These are phyloP conservation scores for Lepilemur septentrionalis DNA, from an alignment of 2,797 vertebrate species.

Conservation along the genomic window DNA sequence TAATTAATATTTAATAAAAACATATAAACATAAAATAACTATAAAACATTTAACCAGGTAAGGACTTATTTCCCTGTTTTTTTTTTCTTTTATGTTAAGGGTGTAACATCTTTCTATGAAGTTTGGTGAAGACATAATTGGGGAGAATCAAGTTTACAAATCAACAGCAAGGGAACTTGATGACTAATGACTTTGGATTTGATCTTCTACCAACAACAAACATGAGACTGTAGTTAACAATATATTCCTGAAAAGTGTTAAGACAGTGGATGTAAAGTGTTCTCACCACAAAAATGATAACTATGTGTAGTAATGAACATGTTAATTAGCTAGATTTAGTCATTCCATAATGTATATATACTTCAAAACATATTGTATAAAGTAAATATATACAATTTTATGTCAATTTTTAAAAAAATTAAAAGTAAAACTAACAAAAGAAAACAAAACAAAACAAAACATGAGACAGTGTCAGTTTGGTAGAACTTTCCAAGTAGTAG, in stretches of 20 bases:
- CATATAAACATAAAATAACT: neutral
- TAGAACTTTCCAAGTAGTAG: neutral
- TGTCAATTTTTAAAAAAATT: neutral
- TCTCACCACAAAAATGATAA: neutral
- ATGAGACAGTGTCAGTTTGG: neutral
- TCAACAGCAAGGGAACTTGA: neutral
- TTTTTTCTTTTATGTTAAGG: neutral
- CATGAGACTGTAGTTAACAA: neutral
- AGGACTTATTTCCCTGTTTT: neutral
- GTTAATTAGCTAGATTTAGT: neutral
- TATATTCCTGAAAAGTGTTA: neutral
- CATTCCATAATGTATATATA: neutral
- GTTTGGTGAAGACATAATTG: neutral
- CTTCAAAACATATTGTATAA: neutral
- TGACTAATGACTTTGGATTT: neutral
- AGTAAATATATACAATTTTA: neutral
- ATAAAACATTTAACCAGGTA: neutral
- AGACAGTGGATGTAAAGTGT: neutral
- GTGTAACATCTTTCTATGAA: neutral
- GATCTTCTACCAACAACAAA: neutral
- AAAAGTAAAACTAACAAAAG: neutral
- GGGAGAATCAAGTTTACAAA: conserved; percentile 2
- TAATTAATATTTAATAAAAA: conserved; percentile 18
- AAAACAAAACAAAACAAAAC: neutral
- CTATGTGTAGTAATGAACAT: neutral